Base-by-base conservation (phyloP, 2,797 vertebrate species). In the Characodon lateralis region DNA sequence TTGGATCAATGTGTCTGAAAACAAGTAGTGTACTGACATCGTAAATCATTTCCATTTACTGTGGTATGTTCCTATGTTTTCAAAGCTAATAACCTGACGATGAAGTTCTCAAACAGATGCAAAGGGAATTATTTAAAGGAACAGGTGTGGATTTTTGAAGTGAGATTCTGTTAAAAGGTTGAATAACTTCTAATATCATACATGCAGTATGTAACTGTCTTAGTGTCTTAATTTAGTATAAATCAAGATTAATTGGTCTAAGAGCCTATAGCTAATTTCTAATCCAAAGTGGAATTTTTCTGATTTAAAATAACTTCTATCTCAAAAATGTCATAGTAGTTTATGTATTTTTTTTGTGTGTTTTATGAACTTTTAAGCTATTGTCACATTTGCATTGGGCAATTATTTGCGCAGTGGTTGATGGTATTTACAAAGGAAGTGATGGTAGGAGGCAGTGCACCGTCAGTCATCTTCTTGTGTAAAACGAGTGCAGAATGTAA, bases 31-130 rank as follows among this genome's bases (percentile, higher is more conserved):
- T 90, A 86, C 74, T 86, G 10, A 88, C 89, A 82, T 88, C 80
- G 89, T 92, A 89, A 88, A 89, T 85, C 85, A 78, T 83, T 81
- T 84, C 78, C 88, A 87, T 85, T 78, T 77, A 92, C 83, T 88
- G 83, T 90, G 79, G 78, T 88, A 88, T 85, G 79, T 88, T 91
- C 81, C 83, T 78, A 88, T 77, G 70, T 89, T 90, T 87, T 83
- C 82, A 79, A 73, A 76, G 72, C 78, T 86, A 72, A 69, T 86
- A 86, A 80, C 78, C 82, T 43, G 78, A 88, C 85, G 72, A 79
- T 88, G 75, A 87, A 83, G 81, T 83, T 72, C 74, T 85, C 77
- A 83, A 86, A 83, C 16, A 81, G 77, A 69, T 88, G 76, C 86
- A 92, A 91, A 85, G 18, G 75, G 80, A 85, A 78, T 81, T 63